Percentiles rank a stretch among this genome's conserved stretches.
Evolutionary conservation across 2,797 vertebrate genomes (phyloP).

Genomic region (Otolemur crassicaudatus): DNA sequence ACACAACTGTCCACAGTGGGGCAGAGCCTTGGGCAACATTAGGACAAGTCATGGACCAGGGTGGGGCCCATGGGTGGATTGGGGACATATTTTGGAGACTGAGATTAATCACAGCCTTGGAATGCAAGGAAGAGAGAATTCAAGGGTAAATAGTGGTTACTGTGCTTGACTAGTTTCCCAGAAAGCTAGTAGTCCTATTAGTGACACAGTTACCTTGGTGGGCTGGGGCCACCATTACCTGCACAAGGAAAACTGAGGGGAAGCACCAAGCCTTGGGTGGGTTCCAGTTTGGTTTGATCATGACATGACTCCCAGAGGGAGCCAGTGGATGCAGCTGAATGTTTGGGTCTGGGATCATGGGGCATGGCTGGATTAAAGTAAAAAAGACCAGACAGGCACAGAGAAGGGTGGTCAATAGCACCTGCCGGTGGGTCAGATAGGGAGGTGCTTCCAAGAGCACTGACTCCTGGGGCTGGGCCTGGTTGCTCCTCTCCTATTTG

Average conservation of each 20-base stretch:
- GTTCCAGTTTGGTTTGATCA: not conserved
- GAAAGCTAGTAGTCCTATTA: not conserved
- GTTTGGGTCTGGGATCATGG: not conserved
- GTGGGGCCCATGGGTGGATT: not conserved
- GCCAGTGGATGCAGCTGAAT: not conserved
- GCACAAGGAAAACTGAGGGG: not conserved
- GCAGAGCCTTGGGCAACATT: not conserved
- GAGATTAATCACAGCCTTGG: not conserved
- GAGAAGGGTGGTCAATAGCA: not conserved
- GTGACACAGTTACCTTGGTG: not conserved
- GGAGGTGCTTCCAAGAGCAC: not conserved
- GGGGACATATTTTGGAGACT: not conserved
- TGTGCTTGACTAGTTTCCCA: not conserved
- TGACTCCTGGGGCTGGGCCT: not conserved
- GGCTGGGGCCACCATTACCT: not conserved
- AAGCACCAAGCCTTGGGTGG: not conserved
- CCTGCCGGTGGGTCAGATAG: not conserved
- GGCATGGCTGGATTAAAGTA: not conserved
- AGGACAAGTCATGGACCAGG: not conserved
- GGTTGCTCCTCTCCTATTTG: not conserved
- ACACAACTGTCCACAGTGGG: too few relatives aligned
- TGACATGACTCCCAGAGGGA: not conserved
- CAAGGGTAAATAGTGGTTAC: not conserved
- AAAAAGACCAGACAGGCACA: not conserved
- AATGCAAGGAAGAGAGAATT: not conserved